These are phyloP conservation scores for Falco peregrinus DNA, from an alignment of 2,797 vertebrate genomes.

Conservation along the genomic window DNA sequence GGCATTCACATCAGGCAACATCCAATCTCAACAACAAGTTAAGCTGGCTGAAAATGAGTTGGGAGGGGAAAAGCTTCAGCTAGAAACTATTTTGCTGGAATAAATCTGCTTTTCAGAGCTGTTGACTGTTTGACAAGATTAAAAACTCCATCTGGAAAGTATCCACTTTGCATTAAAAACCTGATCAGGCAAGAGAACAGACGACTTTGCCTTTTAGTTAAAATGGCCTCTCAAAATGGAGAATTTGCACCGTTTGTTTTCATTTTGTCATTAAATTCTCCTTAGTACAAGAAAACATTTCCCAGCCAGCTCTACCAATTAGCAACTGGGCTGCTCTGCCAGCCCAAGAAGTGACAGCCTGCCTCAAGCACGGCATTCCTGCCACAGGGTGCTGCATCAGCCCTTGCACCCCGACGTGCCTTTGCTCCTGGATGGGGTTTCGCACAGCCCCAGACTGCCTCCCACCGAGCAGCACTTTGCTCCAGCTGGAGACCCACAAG, in stretches of 20 bases:
- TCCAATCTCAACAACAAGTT: neutral
- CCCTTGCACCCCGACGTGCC: rapidly evolving
- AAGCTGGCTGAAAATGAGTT: neutral
- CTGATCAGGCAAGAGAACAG: neutral
- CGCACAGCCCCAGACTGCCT: neutral
- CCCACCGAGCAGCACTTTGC: neutral
- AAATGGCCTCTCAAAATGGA: neutral
- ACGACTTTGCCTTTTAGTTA: neutral
- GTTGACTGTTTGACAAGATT: neutral
- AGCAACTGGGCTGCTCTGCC: neutral
- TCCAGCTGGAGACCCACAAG: neutral
- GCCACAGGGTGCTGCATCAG: neutral
- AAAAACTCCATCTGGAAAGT: neutral
- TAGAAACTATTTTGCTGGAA: neutral
- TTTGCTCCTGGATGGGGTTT: neutral
- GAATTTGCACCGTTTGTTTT: neutral
- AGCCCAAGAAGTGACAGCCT: neutral
- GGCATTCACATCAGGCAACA: neutral
- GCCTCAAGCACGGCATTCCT: rapidly evolving
- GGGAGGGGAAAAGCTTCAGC: neutral
- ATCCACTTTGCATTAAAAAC: neutral
- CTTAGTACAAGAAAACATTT: neutral
- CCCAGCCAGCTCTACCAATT: neutral
- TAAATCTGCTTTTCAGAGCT: neutral
- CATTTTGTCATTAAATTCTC: neutral